Evolutionary conservation across 2,888 invertebrate genomes (phyloP).

Genomic region (Mythimna loreyi): DNA sequence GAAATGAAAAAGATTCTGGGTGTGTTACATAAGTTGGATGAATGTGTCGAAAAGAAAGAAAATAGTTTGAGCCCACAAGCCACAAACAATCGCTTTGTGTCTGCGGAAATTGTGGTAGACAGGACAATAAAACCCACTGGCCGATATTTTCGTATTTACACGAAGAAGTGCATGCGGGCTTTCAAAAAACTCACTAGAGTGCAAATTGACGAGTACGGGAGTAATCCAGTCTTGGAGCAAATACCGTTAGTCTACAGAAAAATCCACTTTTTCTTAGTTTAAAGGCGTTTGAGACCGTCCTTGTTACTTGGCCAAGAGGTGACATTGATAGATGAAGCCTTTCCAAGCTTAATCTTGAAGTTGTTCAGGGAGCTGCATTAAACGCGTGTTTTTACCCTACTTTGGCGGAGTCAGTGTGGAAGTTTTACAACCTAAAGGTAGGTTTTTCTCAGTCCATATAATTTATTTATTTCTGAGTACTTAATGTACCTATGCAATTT

Average conservation of each 20-base stretch:
- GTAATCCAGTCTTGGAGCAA: not conserved
- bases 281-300: slow-evolving; percentile 28
- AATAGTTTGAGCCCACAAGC: not conserved
- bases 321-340: slow-evolving; percentile 54
- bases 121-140: not conserved
- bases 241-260: slow-evolving; percentile 3
- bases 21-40: not conserved
- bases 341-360: slow-evolving; percentile 47
- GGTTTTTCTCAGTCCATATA: not conserved
- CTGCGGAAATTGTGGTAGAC: not conserved
- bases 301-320: slow-evolving; percentile 42
- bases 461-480: too few relatives aligned
- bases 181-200: not conserved
- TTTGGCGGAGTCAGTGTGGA: not conserved
- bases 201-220: not conserved
- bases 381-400: slow-evolving; percentile 10
- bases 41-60: not conserved
- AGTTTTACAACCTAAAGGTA: not conserved
- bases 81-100: not conserved
- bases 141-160: not conserved
- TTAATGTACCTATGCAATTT: too few relatives aligned
- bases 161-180: not conserved
- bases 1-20: not conserved
- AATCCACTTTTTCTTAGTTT: slow-evolving; percentile 17
- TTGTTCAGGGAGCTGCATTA: slow-evolving; percentile 35